Evolutionary conservation across 2,888 invertebrate species (phyloP), one percentile per base, ranked within the genome.

Genomic region (Thymelicus acteon): DNA sequence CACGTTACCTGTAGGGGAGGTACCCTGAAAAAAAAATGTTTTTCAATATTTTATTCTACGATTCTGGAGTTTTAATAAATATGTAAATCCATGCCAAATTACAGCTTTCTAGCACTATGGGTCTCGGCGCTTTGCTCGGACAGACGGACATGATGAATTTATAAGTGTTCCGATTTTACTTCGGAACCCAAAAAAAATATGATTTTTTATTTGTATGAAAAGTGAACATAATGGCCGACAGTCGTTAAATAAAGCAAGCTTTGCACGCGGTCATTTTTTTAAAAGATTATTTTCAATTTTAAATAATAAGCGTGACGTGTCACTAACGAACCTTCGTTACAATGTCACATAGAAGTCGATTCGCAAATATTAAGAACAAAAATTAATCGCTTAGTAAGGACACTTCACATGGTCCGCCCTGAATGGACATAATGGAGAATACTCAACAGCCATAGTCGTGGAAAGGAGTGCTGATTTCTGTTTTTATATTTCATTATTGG

Each of bases 401-500:
- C 86, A 84, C 89, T 91, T 89, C 87, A 89, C 89, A 89, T 87
- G 87, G 85, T 86, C 87, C 82, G 81, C 82, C 81, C 85, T 91
- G 89, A 89, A 90, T 90, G 81, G 79, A 84, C 90, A 93, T 91
- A 92, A 93, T 92, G 88, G 86, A 89, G 91, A 82, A 85, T 82
- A 82, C 92, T 92, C 85, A 81, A 88, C 85, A 80, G 80, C 85
- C 83, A 85, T 84, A 82, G 81, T 84, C 82, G 84, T 84, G 84
- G 86, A 86, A 90, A 88, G 85, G 85, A 89, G 88, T 88, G 85
- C 91, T 91, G 89, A 89, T 90, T 90, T 88, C 87, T 91, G 90
- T 92, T 93, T 92, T 93, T 92, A 92, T 92, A 91, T 92, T 92
- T 91, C 89, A 92, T 93, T 92, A 92, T 93, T 93, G 90, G 92